Conservation (phyloP, 2,888 invertebrate species). For the Drosophila mulleri region DNA sequence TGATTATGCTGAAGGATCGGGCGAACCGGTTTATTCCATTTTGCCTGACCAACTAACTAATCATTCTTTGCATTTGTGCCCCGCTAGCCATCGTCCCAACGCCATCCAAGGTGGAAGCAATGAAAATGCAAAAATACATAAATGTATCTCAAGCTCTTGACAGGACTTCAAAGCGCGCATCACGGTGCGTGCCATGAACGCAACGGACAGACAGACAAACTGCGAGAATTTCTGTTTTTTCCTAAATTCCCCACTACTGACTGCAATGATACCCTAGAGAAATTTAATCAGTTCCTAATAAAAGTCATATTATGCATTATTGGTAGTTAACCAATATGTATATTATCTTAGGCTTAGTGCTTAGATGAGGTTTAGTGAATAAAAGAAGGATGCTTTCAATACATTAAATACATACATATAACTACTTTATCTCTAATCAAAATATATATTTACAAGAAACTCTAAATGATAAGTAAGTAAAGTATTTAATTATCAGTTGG, state of each 20-base stretch:
- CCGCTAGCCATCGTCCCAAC: conserved; percentile 8
- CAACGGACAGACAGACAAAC: conserved; percentile 48
- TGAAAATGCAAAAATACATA: conserved; percentile 80
- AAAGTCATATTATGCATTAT: too few relatives aligned
- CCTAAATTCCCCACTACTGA: not conserved
- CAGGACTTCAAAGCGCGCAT: conserved; percentile 80
- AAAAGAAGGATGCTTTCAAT: too few relatives aligned
- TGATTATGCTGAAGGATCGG: conserved; percentile 77
- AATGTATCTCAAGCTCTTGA: conserved; percentile 82
- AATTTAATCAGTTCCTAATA: too few relatives aligned
- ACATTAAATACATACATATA: too few relatives aligned
- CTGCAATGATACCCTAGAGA: conserved; percentile 30
- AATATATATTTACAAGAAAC: too few relatives aligned
- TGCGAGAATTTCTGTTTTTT: conserved; percentile 6
- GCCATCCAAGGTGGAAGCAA: conserved; percentile 57
- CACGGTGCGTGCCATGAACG: conserved; percentile 75
- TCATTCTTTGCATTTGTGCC: conserved; percentile 73
- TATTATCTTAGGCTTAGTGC: too few relatives aligned
- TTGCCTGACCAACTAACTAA: conserved; percentile 77
- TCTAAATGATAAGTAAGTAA: too few relatives aligned
- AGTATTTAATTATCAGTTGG: too few relatives aligned
- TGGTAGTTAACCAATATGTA: too few relatives aligned
- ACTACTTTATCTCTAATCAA: too few relatives aligned
- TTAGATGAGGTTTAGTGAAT: too few relatives aligned
- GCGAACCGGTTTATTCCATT: conserved; percentile 75